Evolutionary conservation across 2,888 invertebrate species (phyloP), one percentile per base, ranked within the genome.

Genomic region (Synanthedon andrenaeformis): DNA sequence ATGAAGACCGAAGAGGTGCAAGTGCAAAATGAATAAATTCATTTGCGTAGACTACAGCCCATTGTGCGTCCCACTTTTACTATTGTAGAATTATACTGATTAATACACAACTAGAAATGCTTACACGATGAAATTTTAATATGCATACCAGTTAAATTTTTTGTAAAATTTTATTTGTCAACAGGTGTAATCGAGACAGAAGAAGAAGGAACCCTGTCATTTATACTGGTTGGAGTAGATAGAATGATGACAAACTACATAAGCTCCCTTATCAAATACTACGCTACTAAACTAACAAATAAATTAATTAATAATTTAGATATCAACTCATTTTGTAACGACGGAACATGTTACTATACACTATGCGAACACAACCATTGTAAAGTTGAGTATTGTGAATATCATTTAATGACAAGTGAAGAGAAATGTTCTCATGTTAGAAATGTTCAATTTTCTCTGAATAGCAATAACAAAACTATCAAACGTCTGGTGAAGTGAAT

Each of bases 331-430:
- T 64, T 69, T 52, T 82, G 82, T 56, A 56, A 60, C 3, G 67
- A 73, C 13, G 77, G 77, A 8, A 57, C 73, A 41, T 80, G 80
- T 59, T 75, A 74, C 54, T 81, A 75, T 52, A 66, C 65, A n/a
- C 52, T 59, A 35, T 77, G 76, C 55, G 60, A 70, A 54, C 42
- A 66, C 13, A 58, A 59, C 1, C 60, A 67, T 28, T 77, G 76
- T 56, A 61, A 64, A 56, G 42, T 64, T 28, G 58, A 62, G 48
- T 70, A 71, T 59, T 80, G 77, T 58, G 73, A 70, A 52, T 80
- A 74, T 57, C 58, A 72, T 58, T 62, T 79, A 55, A 55, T 79
- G 19, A 73, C 62, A 4, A 71, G 69, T 42, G 62, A 63, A 56
- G 63, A 65, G 55, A 67, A 67, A 54, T 80, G 76, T 59, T 57